Conservation (phyloP, 2,888 invertebrate species). For the Sphecodes monilicornis region DNA sequence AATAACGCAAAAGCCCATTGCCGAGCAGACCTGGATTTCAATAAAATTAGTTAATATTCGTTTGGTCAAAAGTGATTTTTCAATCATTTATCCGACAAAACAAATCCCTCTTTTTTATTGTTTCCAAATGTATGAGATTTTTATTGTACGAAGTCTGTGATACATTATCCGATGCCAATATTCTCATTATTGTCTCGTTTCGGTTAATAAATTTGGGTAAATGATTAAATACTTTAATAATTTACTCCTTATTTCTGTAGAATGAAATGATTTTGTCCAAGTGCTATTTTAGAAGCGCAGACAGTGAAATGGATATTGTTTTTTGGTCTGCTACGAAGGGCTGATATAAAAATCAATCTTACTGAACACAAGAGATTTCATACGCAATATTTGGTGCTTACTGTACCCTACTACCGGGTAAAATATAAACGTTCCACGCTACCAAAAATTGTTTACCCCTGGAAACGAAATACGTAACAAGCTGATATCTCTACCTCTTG, state of each 20-base stretch:
- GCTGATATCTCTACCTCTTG: constrained; percentile 23
- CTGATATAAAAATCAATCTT: constrained; percentile 61
- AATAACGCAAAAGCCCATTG: constrained; percentile 38
- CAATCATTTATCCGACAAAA: not conserved
- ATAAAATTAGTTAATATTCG: not conserved
- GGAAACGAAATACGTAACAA: constrained; percentile 45
- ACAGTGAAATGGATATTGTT: not conserved
- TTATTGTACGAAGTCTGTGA: not conserved
- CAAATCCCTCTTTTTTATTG: not conserved
- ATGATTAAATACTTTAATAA: not conserved
- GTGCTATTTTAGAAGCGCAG: not conserved
- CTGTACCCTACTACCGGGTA: constrained; percentile 51
- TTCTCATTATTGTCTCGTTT: not conserved
- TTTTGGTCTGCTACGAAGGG: constrained; percentile 3
- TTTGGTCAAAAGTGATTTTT: not conserved
- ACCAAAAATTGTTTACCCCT: constrained; percentile 22
- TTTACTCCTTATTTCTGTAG: not conserved
- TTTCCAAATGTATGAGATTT: not conserved
- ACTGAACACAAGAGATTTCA: constrained; percentile 67
- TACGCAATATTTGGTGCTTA: constrained; percentile 64
- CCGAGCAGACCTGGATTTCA: constrained; percentile 16
- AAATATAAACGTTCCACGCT: constrained; percentile 42
- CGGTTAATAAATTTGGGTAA: not conserved
- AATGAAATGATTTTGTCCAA: not conserved
- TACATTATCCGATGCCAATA: not conserved